Percentiles rank a stretch among this genome's conserved stretches.
phyloP scores from a whole-genome alignment of 2,113 vertebrate species.

The Myocastor coypus region DNA sequence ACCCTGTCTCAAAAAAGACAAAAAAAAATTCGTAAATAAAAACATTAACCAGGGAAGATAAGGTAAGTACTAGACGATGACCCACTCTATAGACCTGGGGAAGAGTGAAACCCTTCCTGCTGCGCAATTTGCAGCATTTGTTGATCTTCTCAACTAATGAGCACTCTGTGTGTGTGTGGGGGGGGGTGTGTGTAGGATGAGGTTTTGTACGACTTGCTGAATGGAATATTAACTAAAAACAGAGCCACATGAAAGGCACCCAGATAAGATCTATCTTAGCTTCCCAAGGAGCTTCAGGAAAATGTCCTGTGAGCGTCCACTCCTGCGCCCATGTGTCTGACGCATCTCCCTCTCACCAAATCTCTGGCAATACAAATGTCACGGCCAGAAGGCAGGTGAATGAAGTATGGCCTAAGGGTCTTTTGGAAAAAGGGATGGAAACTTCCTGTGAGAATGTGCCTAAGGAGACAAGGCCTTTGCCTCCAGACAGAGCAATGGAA shows the following conservation, averaged over 20 bases:
- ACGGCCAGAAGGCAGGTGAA: background rate
- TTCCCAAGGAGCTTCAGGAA: background rate
- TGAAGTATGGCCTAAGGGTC: background rate
- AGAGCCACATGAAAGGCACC: background rate
- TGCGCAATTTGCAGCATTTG: background rate
- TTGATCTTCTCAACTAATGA: background rate
- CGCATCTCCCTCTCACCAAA: accelerated
- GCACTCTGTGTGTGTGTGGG: accelerated
- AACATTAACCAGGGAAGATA: background rate
- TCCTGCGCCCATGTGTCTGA: background rate
- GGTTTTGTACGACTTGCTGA: background rate
- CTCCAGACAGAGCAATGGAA: background rate
- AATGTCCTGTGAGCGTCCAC: accelerated
- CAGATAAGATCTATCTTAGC: background rate
- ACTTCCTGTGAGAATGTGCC: background rate
- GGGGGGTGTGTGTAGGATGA: background rate
- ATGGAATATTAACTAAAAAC: background rate
- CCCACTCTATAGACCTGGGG: accelerated
- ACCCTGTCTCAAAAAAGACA: no score
- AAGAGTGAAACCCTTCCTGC: background rate
- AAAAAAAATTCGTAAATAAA: background rate
- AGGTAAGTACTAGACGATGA: background rate
- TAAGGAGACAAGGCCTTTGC: background rate
- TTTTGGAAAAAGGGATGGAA: background rate
- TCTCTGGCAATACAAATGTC: background rate